Evolutionary conservation across 2,888 invertebrate genomes (phyloP).

Genomic region (Parnassius mnemosyne): DNA sequence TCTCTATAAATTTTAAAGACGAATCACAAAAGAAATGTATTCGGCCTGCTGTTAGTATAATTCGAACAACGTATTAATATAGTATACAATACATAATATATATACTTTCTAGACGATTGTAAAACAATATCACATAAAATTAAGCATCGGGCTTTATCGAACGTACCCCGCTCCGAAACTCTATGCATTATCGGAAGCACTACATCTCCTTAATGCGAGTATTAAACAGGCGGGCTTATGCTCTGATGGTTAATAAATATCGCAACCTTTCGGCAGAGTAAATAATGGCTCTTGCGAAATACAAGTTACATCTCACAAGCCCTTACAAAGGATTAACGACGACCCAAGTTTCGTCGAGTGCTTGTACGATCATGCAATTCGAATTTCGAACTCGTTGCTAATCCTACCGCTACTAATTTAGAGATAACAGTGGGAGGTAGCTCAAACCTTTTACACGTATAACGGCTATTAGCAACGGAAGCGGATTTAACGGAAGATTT

Average conservation of each 20-base stretch:
- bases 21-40: too few species aligned
- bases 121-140: slow-evolving; percentile 31
- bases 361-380: slow-evolving; percentile 31
- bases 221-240: slow-evolving; percentile 45
- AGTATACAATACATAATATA: too few species aligned
- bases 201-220: slow-evolving; percentile 51
- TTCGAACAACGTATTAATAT: too few species aligned
- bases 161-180: slow-evolving; percentile 29
- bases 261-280: slow-evolving; percentile 48
- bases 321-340: slow-evolving; percentile 52
- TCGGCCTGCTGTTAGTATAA: too few species aligned
- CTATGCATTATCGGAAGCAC: slow-evolving; percentile 43
- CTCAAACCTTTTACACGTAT: slow-evolving; percentile 40
- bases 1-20: too few species aligned
- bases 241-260: slow-evolving; percentile 59
- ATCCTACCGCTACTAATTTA: slow-evolving; percentile 56
- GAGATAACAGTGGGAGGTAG: slow-evolving; percentile 51
- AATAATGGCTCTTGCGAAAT: slow-evolving; percentile 45
- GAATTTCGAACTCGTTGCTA: slow-evolving; percentile 43
- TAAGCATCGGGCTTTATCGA: slow-evolving; percentile 26
- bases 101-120: slow-evolving; percentile 29
- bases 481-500: slow-evolving; percentile 42
- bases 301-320: slow-evolving; percentile 46
- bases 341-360: slow-evolving; percentile 34
- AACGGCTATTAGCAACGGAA: slow-evolving; percentile 33